Evolutionary conservation across 2,888 invertebrate species (phyloP), one percentile per base, ranked within the genome.

Genomic region (Junonia oenone): DNA sequence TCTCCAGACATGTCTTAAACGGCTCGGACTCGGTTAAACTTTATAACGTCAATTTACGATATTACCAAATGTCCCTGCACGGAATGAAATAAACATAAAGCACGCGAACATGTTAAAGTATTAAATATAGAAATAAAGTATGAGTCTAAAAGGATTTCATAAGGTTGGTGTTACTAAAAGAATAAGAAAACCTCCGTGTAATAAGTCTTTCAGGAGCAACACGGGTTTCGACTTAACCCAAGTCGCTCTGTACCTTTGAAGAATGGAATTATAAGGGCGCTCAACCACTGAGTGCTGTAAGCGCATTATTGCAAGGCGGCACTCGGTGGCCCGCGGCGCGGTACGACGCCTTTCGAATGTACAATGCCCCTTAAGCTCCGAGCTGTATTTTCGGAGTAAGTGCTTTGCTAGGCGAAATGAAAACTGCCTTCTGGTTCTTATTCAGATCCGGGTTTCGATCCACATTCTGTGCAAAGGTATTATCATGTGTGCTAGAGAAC

Each of bases 261-360:
- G 79, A 84, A 81, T 83, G 74, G 83, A 71, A 79, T 85, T 84
- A 83, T 80, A 76, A 77, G 82, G 80, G 81, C 78, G 75, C 70
- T 72, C 75, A 76, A 71, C 72, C 68, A 78, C 73, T 73, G 73
- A 76, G 78, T 72, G 75, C 73, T 78, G 72, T 86, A 87, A 87
- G 86, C 82, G 87, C 81, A 87, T 87, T 88, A 89, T 78, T 80
- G 82, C 81, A 78, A 75, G 83, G 71, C 65, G 83, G 72, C 65
- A 72, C 65, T 58, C 65, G 69, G 72, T 72, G 65, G 69, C 63
- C 72, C 73, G 74, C 68, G 71, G 71, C 63, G 66, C 67, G 69
- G 62, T 71, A 68, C 71, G 74, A 84, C 81, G 82, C 75, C 69
- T 66, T 72, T 72, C 78, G 86, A 80, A 86, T 86, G 74, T 85